These are phyloP conservation scores for Anas flavirostris DNA, from an alignment of 2,797 vertebrate species.

Conservation along the genomic window DNA sequence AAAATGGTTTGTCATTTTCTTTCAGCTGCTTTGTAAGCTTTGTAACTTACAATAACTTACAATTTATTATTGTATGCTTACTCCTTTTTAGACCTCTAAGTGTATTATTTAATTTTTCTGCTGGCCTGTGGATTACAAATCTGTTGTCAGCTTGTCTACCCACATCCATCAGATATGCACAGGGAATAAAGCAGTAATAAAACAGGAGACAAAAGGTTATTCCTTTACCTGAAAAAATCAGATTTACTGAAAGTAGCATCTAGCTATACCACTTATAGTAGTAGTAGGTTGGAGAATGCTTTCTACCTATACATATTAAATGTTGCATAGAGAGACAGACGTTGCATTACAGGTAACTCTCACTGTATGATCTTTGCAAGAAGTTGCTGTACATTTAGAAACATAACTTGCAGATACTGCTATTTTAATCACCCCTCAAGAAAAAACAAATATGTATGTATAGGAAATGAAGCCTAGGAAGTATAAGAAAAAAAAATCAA, in stretches of 20 bases:
- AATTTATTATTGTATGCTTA: background rate
- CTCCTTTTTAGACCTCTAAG: slow-evolving; percentile 13
- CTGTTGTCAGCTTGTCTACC: slow-evolving; percentile 52
- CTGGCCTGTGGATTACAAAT: slow-evolving; percentile 57
- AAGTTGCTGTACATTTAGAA: background rate
- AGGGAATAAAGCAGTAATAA: slow-evolving; percentile 27
- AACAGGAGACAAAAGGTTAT: slow-evolving; percentile 36
- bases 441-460: background rate
- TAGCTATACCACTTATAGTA: background rate
- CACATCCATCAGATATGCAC: slow-evolving; percentile 54
- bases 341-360: background rate
- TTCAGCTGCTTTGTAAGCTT: background rate
- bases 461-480: background rate
- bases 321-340: background rate
- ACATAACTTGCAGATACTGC: background rate
- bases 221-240: slow-evolving; percentile 39
- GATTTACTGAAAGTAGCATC: slow-evolving; percentile 41
- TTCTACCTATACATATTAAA: background rate
- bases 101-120: slow-evolving; percentile 73
- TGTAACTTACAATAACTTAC: background rate
- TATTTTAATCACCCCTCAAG: background rate
- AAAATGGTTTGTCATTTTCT: background rate
- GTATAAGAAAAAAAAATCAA: background rate
- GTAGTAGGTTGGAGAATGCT: background rate
- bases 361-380: background rate